Evolutionary conservation across 2,113 vertebrate genomes (phyloP).

Genomic region (Zootoca vivipara): DNA sequence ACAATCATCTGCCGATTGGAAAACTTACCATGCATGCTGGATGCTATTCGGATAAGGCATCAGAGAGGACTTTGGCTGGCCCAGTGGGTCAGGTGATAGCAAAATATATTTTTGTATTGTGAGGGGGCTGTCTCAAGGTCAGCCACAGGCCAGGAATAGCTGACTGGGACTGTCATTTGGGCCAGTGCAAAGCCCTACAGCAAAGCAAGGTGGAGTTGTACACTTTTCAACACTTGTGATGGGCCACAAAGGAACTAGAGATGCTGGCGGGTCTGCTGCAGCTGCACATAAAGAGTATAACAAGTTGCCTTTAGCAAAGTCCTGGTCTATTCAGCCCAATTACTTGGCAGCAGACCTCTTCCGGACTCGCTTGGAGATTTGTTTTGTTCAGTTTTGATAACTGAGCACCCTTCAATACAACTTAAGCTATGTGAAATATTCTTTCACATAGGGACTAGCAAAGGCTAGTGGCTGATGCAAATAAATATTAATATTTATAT

Average conservation of each 20-base stretch:
- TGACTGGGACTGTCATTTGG: conserved; percentile 32
- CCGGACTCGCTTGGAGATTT: neutral
- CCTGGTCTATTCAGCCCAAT: neutral
- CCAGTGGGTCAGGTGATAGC: conserved; percentile 66
- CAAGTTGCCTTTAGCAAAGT: neutral
- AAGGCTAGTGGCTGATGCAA: too few relatives aligned
- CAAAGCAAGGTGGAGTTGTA: neutral
- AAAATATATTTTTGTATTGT: conserved; percentile 15
- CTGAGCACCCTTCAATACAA: neutral
- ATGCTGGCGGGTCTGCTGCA: neutral
- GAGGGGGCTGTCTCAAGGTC: conserved; percentile 23
- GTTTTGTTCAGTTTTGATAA: neutral
- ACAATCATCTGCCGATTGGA: conserved; percentile 30
- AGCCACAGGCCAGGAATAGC: conserved; percentile 40
- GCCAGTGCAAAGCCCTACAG: conserved; percentile 11
- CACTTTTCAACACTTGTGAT: neutral
- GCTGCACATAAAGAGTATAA: neutral
- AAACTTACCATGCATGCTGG: conserved; percentile 39
- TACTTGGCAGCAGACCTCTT: neutral
- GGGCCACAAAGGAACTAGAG: neutral
- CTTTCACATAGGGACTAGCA: neutral
- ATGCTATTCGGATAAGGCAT: neutral
- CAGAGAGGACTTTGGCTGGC: conserved; percentile 68
- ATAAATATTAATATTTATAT: too few relatives aligned
- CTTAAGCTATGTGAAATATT: neutral